These are phyloP conservation scores for Synanceia verrucosa DNA, from an alignment of 2,797 vertebrate genomes.

Conservation along the genomic window DNA sequence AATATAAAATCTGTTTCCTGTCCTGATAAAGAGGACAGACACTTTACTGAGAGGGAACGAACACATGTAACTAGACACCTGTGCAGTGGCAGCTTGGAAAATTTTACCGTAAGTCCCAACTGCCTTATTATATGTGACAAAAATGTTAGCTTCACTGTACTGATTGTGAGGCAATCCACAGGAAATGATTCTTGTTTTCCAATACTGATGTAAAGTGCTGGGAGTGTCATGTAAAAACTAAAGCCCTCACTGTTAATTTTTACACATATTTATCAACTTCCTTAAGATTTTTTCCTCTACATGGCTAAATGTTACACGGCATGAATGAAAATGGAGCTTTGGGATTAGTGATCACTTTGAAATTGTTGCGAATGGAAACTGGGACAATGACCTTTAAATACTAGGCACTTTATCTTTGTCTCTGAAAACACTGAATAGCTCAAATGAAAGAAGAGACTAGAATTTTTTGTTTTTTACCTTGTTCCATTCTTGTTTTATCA, in stretches of 20 bases:
- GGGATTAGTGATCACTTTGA: neutral
- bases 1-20: neutral
- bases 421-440: slow-evolving; percentile 29
- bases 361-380: slow-evolving; percentile 10
- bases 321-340: neutral
- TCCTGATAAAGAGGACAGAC: neutral
- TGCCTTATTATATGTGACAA: neutral
- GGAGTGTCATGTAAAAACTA: neutral
- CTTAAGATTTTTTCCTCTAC: neutral
- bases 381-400: neutral
- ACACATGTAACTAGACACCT: neutral
- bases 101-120: neutral
- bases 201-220: neutral
- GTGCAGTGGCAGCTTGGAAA: neutral
- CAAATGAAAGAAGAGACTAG: neutral
- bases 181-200: neutral
- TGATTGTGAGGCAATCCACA: neutral
- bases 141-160: too few species aligned
- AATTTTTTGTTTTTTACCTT: neutral
- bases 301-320: neutral
- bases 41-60: neutral
- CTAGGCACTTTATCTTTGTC: too few species aligned
- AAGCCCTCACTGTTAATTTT: neutral
- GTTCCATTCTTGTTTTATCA: too few species aligned
- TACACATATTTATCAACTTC: neutral